These are phyloP conservation scores for Harpegnathos saltator DNA, from an alignment of 1,140 invertebrate genomes.

Conservation along the genomic window DNA sequence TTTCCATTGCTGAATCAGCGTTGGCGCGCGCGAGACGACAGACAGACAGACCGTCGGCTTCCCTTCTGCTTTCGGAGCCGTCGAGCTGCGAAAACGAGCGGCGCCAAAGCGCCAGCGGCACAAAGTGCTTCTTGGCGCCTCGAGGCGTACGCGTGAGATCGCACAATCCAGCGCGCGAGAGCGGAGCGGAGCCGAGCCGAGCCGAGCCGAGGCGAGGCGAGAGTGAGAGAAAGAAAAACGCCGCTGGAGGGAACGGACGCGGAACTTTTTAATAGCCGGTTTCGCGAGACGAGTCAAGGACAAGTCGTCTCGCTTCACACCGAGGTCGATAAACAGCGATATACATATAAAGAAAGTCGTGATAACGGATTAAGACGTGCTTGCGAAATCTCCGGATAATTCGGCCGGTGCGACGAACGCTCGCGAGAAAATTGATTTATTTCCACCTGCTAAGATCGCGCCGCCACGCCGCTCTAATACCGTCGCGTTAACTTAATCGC, in stretches of 20 bases:
- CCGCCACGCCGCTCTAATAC: no score
- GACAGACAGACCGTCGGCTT: slow-evolving; percentile 8
- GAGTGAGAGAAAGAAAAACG: slow-evolving; percentile 1
- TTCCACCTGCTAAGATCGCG: slow-evolving; percentile 12
- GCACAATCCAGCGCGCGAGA: slow-evolving; percentile 28
- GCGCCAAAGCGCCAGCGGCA: slow-evolving; percentile 64
- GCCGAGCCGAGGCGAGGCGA: no score
- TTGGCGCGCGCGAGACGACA: background rate
- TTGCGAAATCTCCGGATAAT: background rate
- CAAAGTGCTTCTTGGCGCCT: slow-evolving; percentile 47
- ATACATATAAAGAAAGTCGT: slow-evolving; percentile 25
- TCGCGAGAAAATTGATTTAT: slow-evolving; percentile 12
- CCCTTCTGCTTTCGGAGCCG: slow-evolving; percentile 1
- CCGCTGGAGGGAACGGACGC: slow-evolving; percentile 14
- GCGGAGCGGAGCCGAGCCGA: background rate
- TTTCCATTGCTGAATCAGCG: slow-evolving; percentile 13
- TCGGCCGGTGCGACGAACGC: background rate
- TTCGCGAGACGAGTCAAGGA: slow-evolving; percentile 62
- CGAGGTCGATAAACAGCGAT: slow-evolving; percentile 27
- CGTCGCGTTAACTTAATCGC: no score
- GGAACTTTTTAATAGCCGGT: slow-evolving; percentile 68
- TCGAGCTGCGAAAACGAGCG: slow-evolving; percentile 62
- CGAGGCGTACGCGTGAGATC: slow-evolving; percentile 35
- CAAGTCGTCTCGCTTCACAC: slow-evolving; percentile 9
- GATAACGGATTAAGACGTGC: slow-evolving; percentile 36